Evolutionary conservation across 2,888 invertebrate species (phyloP), one percentile per base, ranked within the genome.

Genomic region (Leptinotarsa tumamoca): DNA sequence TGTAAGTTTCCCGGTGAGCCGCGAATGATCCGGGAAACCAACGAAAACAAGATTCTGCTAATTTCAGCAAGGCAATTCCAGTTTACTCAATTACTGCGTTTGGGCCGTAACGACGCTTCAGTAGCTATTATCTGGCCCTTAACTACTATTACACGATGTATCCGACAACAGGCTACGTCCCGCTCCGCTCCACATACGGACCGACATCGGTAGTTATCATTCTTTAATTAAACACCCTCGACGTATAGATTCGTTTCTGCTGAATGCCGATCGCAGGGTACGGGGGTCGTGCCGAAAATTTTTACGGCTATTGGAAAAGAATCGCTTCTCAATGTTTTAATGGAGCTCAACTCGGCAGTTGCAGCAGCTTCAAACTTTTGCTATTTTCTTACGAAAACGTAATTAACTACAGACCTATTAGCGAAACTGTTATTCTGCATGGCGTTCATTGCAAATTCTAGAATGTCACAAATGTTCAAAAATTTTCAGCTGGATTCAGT

Each of bases 71-170:
- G 82, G 82, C 85, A 81, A 85, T 84, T 85, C 84, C 83, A 84
- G 83, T 86, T 86, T 84, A 85, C 84, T 84, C 86, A 86, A 86
- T 86, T 86, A 86, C 75, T 66, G 85, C 80, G 83, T 84, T 82
- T 80, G 82, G 84, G 85, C 83, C 83, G 83, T 82, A 83, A 83
- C 83, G 84, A 81, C 82, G 82, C 82, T 83, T 84, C 84, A 82
- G 83, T 82, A 81, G 83, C 85, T 84, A 86, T 86, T 86, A 86
- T 86, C 86, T 85, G 83, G 84, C 85, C 85, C 86, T 85, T 85
- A 83, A 85, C 86, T 85, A 82, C 85, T 84, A 84, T 85, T 85
- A 86, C 84, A 83, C 80, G 82, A 77, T 83, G 81, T 82, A 82
- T 75, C 77, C 78, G 79, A 80, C 80, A 82, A 81, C 80, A 79